A percentile compares a stretch with the other conserved stretches of the same genome.
Evolutionary conservation across 2,113 vertebrate species (phyloP).

Genomic region (Chaetura pelagica): DNA sequence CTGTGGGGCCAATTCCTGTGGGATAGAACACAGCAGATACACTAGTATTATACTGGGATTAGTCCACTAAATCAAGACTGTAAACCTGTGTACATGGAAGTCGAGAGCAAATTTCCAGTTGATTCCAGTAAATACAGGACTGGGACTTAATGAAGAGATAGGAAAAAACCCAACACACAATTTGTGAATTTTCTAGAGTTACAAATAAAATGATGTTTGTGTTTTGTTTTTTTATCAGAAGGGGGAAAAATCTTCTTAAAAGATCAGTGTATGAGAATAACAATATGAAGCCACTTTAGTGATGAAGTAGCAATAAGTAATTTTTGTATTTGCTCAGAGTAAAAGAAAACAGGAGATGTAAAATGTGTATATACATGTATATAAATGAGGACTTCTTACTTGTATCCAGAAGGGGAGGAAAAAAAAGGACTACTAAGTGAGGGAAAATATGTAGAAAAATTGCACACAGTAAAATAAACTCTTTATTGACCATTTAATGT

Average conservation of each 20-base stretch:
- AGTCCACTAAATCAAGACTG: background rate
- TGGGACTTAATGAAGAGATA: background rate
- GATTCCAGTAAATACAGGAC: background rate
- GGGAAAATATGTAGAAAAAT: background rate
- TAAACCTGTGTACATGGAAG: background rate
- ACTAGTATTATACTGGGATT: constrained; percentile 14
- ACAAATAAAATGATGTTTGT: background rate
- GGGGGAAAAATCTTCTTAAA: background rate
- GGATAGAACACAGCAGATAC: background rate
- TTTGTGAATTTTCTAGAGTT: background rate
- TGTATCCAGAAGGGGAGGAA: background rate
- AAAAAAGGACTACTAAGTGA: background rate
- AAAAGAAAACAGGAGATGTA: background rate
- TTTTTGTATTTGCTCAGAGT: accelerated
- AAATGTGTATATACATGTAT: background rate
- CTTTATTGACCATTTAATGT: background rate
- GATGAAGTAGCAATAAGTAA: background rate
- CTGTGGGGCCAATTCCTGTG: constrained; percentile 5
- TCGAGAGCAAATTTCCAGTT: background rate
- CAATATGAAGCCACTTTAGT: background rate
- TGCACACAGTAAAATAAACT: background rate
- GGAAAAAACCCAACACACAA: background rate
- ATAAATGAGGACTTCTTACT: background rate
- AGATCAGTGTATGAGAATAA: background rate
- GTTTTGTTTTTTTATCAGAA: background rate